Evolutionary conservation across 2,797 vertebrate genomes (phyloP).

Genomic region (Pseudochirops corinnae): DNA sequence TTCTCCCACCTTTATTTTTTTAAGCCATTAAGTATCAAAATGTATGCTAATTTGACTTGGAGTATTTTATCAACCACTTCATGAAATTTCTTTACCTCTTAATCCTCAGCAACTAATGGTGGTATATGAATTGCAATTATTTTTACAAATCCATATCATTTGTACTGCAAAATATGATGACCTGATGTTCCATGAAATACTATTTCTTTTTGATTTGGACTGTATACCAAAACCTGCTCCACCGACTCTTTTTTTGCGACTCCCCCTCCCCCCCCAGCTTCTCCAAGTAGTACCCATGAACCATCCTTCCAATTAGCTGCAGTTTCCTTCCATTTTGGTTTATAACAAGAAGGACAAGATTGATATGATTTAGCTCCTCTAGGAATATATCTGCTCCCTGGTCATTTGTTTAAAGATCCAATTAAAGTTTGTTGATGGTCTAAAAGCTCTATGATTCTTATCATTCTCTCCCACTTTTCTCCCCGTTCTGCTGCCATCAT

Average conservation of each 20-base stretch:
- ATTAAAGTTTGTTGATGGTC: not conserved
- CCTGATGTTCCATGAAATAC: not conserved
- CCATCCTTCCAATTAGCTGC: not conserved
- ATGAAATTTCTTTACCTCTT: not conserved
- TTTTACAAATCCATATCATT: not conserved
- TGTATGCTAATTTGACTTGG: not conserved
- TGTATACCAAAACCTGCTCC: not conserved
- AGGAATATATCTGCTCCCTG: not conserved
- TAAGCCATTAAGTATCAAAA: not conserved
- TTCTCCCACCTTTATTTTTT: not conserved
- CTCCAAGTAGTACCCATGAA: not conserved
- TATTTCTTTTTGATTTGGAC: not conserved
- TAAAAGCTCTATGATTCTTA: not conserved
- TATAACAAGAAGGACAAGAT: not conserved
- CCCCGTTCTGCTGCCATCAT: not conserved
- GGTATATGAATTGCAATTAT: not conserved
- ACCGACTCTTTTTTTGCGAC: not conserved
- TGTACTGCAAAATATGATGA: not conserved
- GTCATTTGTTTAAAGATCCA: not conserved
- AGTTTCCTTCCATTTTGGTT: not conserved
- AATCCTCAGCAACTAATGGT: not conserved
- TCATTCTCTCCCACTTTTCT: not conserved
- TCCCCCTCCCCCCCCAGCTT: not conserved
- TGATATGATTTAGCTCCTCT: not conserved
- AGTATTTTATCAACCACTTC: not conserved